Conservation (phyloP, 2,888 invertebrate genomes). For the Brassicogethes aeneus region DNA sequence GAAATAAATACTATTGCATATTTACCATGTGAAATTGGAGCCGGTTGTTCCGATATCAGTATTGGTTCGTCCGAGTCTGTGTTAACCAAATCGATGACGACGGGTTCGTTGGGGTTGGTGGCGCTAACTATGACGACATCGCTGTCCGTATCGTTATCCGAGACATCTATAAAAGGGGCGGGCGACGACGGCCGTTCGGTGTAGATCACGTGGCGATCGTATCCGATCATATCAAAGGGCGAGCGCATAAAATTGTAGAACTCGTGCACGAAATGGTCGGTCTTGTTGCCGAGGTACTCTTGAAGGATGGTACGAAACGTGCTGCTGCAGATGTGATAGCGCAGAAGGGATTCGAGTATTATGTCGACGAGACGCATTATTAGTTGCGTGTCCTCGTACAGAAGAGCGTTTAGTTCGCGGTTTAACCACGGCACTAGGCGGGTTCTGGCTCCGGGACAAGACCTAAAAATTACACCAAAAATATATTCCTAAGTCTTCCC, state of each 20-base stretch:
- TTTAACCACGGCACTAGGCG: conserved; percentile 83
- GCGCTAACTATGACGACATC: conserved; percentile 34
- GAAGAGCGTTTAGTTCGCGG: conserved; percentile 71
- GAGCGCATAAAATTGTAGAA: conserved; percentile 79
- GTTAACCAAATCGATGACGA: conserved; percentile 28
- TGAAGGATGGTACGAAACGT: conserved; percentile 63
- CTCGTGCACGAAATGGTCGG: conserved; percentile 85
- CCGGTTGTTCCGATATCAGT: conserved; percentile 24
- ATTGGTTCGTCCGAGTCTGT: conserved; percentile 32
- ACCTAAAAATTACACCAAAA: conserved; percentile 51
- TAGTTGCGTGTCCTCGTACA: conserved; percentile 55
- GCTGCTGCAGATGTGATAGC: conserved; percentile 56
- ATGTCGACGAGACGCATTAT: conserved; percentile 55
- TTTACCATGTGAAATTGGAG: too few relatives aligned
- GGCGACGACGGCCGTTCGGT: conserved; percentile 34
- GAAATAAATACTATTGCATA: too few relatives aligned
- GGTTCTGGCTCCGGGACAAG: conserved; percentile 70
- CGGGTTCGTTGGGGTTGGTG: conserved; percentile 22
- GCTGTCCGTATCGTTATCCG: conserved; percentile 30
- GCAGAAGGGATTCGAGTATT: conserved; percentile 59
- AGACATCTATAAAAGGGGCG: conserved; percentile 21
- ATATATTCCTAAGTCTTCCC: conserved; percentile 4
- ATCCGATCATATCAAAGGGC: conserved; percentile 78
- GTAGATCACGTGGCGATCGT: conserved; percentile 64
- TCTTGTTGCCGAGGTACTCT: conserved; percentile 60